Evolutionary conservation across 2,888 invertebrate species (phyloP).

Genomic region (Andrena bicolor): DNA sequence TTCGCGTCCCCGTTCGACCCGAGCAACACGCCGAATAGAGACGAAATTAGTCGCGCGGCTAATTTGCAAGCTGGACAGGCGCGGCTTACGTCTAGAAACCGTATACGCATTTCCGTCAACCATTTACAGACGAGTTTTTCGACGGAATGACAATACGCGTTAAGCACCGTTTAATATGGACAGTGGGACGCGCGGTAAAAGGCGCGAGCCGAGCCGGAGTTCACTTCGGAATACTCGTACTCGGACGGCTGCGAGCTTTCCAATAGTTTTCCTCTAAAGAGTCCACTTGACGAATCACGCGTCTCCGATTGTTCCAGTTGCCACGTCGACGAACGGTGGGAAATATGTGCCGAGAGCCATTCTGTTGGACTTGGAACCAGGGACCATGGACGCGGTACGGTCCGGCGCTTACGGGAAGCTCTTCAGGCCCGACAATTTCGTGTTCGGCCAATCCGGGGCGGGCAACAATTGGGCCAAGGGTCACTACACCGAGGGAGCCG

Average conservation of each 20-base stretch:
- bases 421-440: constrained; percentile 89
- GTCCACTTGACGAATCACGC: background rate
- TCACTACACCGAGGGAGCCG: constrained; percentile 97
- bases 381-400: constrained; percentile 90
- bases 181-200: constrained; percentile 27
- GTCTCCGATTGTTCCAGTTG: constrained; percentile 84
- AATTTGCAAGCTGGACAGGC: constrained; percentile 67
- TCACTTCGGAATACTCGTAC: constrained; percentile 5
- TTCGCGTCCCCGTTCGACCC: background rate
- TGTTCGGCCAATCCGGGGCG: constrained; percentile 86
- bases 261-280: background rate
- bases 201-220: constrained; percentile 5
- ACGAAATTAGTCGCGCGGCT: constrained; percentile 33
- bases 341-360: constrained; percentile 89
- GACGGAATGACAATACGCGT: constrained; percentile 58
- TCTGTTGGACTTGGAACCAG: constrained; percentile 89
- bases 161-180: constrained; percentile 60
- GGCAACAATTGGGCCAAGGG: constrained; percentile 89
- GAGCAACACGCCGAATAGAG: background rate
- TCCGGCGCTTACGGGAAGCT: constrained; percentile 89
- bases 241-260: constrained; percentile 1
- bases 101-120: constrained; percentile 74
- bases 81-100: constrained; percentile 51
- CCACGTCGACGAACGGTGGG: constrained; percentile 88
- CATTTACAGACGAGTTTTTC: constrained; percentile 63